Evolutionary conservation across 2,113 vertebrate species (phyloP), one percentile per base, ranked within the genome.

Genomic region (Nannobrachium achirus): DNA sequence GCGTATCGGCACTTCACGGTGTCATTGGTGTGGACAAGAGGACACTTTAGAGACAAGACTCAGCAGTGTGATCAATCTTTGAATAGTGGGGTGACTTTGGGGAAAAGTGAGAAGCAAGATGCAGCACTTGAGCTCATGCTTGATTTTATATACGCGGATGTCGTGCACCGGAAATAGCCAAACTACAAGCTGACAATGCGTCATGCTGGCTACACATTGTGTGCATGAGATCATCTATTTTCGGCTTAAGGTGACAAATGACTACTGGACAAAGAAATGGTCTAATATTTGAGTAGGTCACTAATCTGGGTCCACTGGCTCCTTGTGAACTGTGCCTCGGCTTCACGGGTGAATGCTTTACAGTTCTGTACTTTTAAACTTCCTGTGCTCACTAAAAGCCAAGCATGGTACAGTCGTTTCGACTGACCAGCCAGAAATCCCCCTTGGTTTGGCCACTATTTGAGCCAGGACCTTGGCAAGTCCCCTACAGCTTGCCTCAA

Each of bases 21-120:
- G 15, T 19, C 10, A 60, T 19, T 16, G 53, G 3, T 16, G 71
- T 61, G 75, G 65, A 66, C 61, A 74, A 66, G 56, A 48, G 58
- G 72, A 67, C 69, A 56, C 68, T 70, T 76, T 38, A 51, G 59
- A 80, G 66, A 74, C 66, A 18, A 33, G 63, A 63, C 71, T 82
- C 71, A 64, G 61, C 75, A 65, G 75, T 68, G 66, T 38, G 16
- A 69, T 49, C 39, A 16, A 44, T 20, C 72, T 67, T 62, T 81
- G 75, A 79, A 79, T 41, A 75, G 77, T 64, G 66, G 82, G 82
- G 80, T 81, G 75, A 85, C 85, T 87, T 81, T 87, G 76, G 73
- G 25, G 25, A 46, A 57, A 10, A 50, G 48, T 46, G 40, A 69
- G 25, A 33, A 33, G 25, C 25, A 33, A 3, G 25, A 33, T 33